A percentile compares a stretch with the other conserved stretches of the same genome.
phyloP scores from a whole-genome alignment of 2,113 vertebrate species.

The Oryzias celebensis region DNA sequence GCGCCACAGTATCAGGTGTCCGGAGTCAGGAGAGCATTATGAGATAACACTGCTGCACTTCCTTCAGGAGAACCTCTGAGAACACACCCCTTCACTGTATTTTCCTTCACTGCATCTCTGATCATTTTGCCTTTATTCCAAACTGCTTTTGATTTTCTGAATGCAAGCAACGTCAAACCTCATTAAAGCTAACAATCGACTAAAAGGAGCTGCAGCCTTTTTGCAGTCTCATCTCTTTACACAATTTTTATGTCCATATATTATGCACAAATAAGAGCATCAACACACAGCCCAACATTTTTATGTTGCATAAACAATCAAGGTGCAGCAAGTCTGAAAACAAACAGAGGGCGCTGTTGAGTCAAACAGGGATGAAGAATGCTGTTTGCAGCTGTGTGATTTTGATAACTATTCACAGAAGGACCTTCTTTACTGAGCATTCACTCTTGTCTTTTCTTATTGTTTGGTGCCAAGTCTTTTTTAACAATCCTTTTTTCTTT shows the following conservation, averaged over 20 bases:
- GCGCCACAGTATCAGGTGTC: slow-evolving; percentile 96
- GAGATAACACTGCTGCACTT: slow-evolving; percentile 97
- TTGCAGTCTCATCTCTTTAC: slow-evolving; percentile 4
- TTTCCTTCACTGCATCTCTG: slow-evolving; percentile 2
- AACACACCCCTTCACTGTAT: background rate
- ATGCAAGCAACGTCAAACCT: slow-evolving; percentile 35
- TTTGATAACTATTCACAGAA: slow-evolving; percentile 5
- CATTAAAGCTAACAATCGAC: slow-evolving; percentile 20
- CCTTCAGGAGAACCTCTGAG: slow-evolving; percentile 94
- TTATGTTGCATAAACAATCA: background rate
- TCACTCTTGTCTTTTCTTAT: background rate
- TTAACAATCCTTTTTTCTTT: background rate
- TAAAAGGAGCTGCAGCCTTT: slow-evolving; percentile 19
- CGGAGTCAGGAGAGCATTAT: slow-evolving; percentile 95
- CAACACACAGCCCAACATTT: background rate
- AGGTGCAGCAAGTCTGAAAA: background rate
- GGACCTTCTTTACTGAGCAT: slow-evolving; percentile 3
- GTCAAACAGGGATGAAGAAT: slow-evolving; percentile 2
- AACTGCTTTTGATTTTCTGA: slow-evolving; percentile 24
- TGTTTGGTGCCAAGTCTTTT: slow-evolving; percentile 5
- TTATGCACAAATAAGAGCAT: background rate
- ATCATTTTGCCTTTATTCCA: slow-evolving; percentile 20
- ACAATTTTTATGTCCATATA: background rate
- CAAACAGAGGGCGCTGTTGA: slow-evolving; percentile 23
- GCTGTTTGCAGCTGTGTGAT: slow-evolving; percentile 1